Conservation (phyloP, 2,113 vertebrate genomes). For the Numida meleagris region DNA sequence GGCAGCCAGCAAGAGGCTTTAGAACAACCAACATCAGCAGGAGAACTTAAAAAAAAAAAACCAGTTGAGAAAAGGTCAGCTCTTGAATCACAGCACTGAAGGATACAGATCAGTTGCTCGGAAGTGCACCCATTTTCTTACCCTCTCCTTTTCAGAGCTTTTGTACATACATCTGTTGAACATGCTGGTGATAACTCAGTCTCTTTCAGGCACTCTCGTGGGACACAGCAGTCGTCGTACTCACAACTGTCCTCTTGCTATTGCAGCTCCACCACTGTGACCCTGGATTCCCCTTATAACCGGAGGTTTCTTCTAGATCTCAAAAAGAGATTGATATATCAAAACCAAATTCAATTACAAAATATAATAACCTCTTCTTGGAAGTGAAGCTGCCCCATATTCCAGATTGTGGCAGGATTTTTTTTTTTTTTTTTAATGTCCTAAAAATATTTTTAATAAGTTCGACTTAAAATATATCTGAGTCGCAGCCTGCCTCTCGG, state of each 20-base stretch:
- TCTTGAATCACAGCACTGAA: neutral
- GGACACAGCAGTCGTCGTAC: neutral
- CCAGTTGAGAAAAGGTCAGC: neutral
- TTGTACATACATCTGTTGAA: neutral
- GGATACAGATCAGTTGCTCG: neutral
- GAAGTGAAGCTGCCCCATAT: slow-evolving; percentile 68
- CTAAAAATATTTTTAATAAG: slow-evolving; percentile 20
- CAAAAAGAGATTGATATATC: slow-evolving; percentile 73
- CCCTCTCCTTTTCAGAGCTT: neutral
- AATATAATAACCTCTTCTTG: slow-evolving; percentile 73
- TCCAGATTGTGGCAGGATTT: slow-evolving; percentile 53
- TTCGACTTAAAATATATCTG: neutral
- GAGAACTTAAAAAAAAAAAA: neutral
- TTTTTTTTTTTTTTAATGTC: no score
- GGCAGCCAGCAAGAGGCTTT: neutral
- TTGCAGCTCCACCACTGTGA: slow-evolving; percentile 56
- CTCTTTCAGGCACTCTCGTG: slow-evolving; percentile 52
- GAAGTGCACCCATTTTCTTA: neutral
- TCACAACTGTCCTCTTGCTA: neutral
- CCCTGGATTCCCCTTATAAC: slow-evolving; percentile 73
- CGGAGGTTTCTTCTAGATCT: slow-evolving; percentile 71
- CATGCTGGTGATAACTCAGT: slow-evolving; percentile 8
- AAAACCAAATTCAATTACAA: slow-evolving; percentile 65
- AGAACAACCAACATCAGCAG: neutral
- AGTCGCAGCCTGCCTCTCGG: neutral